Conservation (phyloP, 2,888 invertebrate species). For the Athripsodes cinereus region DNA sequence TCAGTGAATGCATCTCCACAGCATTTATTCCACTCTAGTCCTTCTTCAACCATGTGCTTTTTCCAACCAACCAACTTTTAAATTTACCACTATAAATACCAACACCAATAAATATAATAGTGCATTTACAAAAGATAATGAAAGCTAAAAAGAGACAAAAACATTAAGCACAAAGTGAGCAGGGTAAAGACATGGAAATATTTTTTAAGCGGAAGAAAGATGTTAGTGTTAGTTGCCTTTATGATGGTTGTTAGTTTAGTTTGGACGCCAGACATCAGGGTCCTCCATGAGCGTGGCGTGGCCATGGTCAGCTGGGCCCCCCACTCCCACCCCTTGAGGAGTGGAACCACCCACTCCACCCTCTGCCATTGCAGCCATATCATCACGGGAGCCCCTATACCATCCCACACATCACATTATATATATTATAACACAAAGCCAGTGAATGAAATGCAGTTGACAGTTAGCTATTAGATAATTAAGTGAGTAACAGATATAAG, state of each 20-base stretch:
- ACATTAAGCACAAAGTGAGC: background rate
- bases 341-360: slow-evolving; percentile 57
- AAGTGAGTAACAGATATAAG: too few relatives aligned
- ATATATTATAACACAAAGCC: slow-evolving; percentile 4
- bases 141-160: too few relatives aligned
- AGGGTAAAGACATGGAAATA: background rate
- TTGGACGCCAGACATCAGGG: slow-evolving; percentile 89
- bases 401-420: background rate
- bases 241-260: slow-evolving; percentile 54
- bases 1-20: too few relatives aligned
- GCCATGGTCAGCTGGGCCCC: slow-evolving; percentile 64
- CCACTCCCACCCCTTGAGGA: slow-evolving; percentile 59
- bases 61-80: too few relatives aligned
- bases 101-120: too few relatives aligned
- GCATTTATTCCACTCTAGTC: too few relatives aligned
- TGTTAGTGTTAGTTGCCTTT: slow-evolving; percentile 24
- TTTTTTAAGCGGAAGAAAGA: too few relatives aligned
- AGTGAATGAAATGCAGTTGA: too few relatives aligned
- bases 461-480: too few relatives aligned
- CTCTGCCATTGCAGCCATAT: slow-evolving; percentile 77
- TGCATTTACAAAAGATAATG: too few relatives aligned
- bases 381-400: slow-evolving; percentile 73
- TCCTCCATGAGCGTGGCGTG: slow-evolving; percentile 86
- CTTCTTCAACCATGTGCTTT: too few relatives aligned
- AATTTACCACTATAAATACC: too few relatives aligned